These are phyloP conservation scores for Rallus crepitans DNA, from an alignment of 2,797 vertebrate genomes.

Conservation along the genomic window DNA sequence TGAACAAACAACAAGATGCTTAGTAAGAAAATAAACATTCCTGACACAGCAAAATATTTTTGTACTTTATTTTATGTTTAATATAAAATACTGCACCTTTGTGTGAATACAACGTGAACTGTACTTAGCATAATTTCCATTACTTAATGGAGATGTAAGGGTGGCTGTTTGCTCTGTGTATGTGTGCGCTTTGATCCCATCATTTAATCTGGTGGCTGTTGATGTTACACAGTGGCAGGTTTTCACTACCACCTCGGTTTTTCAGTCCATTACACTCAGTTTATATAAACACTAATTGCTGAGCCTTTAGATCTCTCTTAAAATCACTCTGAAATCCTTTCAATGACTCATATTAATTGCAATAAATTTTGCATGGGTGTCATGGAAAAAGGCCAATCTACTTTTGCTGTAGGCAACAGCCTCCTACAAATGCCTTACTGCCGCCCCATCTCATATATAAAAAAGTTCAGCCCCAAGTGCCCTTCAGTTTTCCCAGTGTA, in stretches of 20 bases:
- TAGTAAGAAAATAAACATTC: constrained; percentile 9
- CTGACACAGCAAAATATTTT: not conserved
- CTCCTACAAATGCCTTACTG: not conserved
- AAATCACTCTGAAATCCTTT: not conserved
- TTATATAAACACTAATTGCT: not conserved
- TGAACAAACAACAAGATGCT: not conserved
- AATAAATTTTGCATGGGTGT: not conserved
- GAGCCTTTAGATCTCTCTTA: not conserved
- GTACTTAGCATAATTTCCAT: not conserved
- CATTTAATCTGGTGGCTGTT: not conserved
- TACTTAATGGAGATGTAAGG: not conserved
- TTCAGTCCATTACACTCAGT: not conserved
- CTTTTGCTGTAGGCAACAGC: not conserved
- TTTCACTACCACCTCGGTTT: not conserved
- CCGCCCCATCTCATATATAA: not conserved
- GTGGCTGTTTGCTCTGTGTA: not conserved
- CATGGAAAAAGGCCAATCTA: not conserved
- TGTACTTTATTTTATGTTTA: not conserved
- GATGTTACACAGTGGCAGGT: not conserved
- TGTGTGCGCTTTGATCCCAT: not conserved
- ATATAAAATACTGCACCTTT: not conserved
- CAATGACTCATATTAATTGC: not conserved
- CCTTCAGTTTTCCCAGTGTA: not conserved
- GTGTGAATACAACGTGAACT: not conserved
- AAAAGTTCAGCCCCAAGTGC: not conserved